Base-by-base conservation (phyloP, 2,797 vertebrate genomes). In the Squalus acanthias region DNA sequence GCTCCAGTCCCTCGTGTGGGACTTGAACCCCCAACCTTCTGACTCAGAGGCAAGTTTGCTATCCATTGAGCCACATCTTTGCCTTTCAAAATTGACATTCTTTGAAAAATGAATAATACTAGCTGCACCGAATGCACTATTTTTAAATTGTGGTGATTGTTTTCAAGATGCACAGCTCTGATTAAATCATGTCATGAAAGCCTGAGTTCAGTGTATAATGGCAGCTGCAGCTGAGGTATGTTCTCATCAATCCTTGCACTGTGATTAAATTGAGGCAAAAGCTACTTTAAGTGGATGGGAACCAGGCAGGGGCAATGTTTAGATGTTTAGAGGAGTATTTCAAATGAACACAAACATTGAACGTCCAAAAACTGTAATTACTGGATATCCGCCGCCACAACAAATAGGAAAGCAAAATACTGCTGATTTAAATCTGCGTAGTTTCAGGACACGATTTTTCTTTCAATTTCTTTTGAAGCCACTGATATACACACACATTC, bases 21-120 rank as follows among this genome's bases (percentile, higher is more conserved):
- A 39, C 39, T 39, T 39, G 39, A 39, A 39, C 39, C 39, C 39
- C 39, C 39, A 39, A 39, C 39, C 39, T 39, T 39, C 39, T 39
- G 39, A 39, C 39, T 39, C 39, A 39, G 39, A 39, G 39, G 39
- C 39, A 39, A 39, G 39, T 39, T 39, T 39, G 39, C 39, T 39
- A 39, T 39, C 39, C 39, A 39, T 39, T 39, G 39, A 39, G 39
- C 39, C 39, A 39, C 39, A 39, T 39, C 39, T 39, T 39, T 39
- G 63, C 33, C 91, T 93, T 93, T 67, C 33, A 93, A 93, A 93
- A 46, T 67, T 46, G 63, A 93, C 91, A 67, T 22, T 22, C 63
- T 67, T 93, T 69, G 8, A 93, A 93, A 93, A 39, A 93, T 93
- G 46, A 67, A 93, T 93, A 67, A 67, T 92, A 39, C 60, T 65